These are phyloP conservation scores for Colius striatus DNA, from an alignment of 2,113 vertebrate species.

Conservation along the genomic window DNA sequence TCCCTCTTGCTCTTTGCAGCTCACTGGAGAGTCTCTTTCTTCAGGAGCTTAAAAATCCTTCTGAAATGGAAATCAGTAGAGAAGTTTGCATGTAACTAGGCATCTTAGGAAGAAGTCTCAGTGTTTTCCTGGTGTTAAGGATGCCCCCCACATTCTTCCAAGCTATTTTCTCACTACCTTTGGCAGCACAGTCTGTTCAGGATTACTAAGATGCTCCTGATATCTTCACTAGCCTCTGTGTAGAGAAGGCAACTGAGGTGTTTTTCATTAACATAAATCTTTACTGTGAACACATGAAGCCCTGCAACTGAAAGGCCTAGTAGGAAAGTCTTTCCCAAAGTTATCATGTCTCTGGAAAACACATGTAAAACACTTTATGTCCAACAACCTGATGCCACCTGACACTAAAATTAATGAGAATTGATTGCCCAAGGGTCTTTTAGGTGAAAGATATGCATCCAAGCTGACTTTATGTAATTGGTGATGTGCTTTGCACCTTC, in stretches of 20 bases:
- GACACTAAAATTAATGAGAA: neutral
- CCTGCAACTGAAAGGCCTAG: neutral
- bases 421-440: neutral
- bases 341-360: neutral
- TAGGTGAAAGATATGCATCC: neutral
- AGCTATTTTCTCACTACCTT: neutral
- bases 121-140: neutral
- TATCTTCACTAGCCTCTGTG: neutral
- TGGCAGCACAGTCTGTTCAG: neutral
- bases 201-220: neutral
- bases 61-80: neutral
- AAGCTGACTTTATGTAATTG: neutral
- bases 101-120: neutral
- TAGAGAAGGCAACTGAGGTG: neutral
- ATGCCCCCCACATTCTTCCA: neutral
- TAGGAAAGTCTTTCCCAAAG: neutral
- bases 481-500: neutral
- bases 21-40: neutral
- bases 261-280: neutral
- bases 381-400: neutral
- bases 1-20: neutral
- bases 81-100: neutral
- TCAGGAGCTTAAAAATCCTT: neutral
- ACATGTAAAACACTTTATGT: neutral
- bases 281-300: neutral